Conservation (phyloP, 2,888 invertebrate species). For the Anarsia innoxiella region DNA sequence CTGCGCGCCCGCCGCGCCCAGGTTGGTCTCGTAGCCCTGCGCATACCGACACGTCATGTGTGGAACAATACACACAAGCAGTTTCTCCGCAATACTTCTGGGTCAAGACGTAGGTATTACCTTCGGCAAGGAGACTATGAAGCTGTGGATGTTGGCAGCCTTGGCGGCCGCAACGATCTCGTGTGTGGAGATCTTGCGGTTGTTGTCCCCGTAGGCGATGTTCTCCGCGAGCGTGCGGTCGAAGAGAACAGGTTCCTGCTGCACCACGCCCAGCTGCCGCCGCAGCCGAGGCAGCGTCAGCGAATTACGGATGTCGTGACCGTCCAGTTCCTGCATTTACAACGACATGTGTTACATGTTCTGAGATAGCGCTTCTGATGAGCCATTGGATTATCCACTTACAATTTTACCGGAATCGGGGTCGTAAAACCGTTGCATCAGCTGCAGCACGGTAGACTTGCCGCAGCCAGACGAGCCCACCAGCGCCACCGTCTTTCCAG, state of each 20-base stretch:
- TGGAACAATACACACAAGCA: neutral
- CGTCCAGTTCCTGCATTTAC: conserved; percentile 74
- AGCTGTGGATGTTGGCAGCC: conserved; percentile 87
- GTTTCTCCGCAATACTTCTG: neutral
- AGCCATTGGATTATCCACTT: conserved; percentile 29
- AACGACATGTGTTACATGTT: too few relatives aligned
- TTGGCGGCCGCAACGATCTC: conserved; percentile 85
- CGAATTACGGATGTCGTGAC: conserved; percentile 68
- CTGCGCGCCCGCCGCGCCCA: conserved; percentile 78
- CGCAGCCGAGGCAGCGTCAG: conserved; percentile 81
- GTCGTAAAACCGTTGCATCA: conserved; percentile 87
- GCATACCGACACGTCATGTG: neutral
- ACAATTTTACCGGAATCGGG: conserved; percentile 77
- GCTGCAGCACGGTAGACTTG: conserved; percentile 85
- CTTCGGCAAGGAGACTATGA: conserved; percentile 81
- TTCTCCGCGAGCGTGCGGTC: conserved; percentile 88
- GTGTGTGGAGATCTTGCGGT: conserved; percentile 77
- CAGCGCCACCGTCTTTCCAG: conserved; percentile 84
- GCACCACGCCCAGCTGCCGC: conserved; percentile 85
- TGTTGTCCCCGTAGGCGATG: conserved; percentile 90
- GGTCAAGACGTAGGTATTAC: conserved; percentile 35
- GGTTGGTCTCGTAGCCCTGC: conserved; percentile 81
- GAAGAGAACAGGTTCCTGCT: conserved; percentile 90
- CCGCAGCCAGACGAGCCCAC: conserved; percentile 86
- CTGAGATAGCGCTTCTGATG: too few relatives aligned